Base-by-base conservation (phyloP, 2,888 invertebrate species). In the Protodeltote pygarga region DNA sequence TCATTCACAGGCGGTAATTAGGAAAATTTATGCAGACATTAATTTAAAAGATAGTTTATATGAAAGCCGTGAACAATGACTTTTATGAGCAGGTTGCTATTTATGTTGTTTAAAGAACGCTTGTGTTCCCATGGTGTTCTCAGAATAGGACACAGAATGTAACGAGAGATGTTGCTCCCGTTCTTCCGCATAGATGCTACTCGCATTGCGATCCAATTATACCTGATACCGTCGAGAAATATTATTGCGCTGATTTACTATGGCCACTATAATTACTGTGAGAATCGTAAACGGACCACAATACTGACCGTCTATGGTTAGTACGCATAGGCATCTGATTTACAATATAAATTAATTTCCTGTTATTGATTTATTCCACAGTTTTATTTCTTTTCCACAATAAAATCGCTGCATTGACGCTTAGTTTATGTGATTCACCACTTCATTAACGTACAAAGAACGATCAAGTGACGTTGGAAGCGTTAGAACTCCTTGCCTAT, bases 131-230 rank as follows among this genome's bases (percentile, higher is more conserved):
- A 90, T 89, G 89, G 81, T 69, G 81, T 92, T 91, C 91, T 85
- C 50, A 72, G 92, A 91, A 92, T 79, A 81, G 85, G 81, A 83
- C 86, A 83, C 79, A 88, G 85, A 87, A 87, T 89, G 92, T 88
- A 91, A 91, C 85, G 59, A 83, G 89, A 91, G 87, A 85, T 81
- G 82, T 74, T 76, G 79, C 81, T 77, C 74, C 79, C 81, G 75
- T 79, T 84, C 86, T 90, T 91, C 91, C 91, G 91, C 91, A 88
- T 91, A 87, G 79, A 84, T 76, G 77, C 77, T 76, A 77, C 84
- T 89, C 85, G 79, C 87, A 88, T 89, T 89, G 86, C 89, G 79
- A 87, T 86, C 85, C 85, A 88, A 89, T 91, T 90, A 89, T 89
- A 89, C 80, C 78, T 85, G 88, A 89, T 87, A 89, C 84, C 64